Base-by-base conservation (phyloP, 1,140 invertebrate species). In the Drosophila yakuba region DNA sequence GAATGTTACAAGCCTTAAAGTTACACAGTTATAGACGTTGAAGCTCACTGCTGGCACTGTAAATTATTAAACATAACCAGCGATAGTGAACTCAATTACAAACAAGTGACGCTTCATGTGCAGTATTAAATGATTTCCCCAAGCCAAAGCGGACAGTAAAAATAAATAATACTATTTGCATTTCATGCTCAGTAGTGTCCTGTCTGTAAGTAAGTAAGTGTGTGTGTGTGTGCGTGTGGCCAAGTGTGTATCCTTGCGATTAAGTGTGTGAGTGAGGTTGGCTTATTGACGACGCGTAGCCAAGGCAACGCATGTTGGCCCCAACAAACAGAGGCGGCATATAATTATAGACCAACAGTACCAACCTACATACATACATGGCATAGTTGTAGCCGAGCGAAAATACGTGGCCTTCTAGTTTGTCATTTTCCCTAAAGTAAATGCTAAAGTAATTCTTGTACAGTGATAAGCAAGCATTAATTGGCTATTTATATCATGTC, bases 151-250 rank as follows among this genome's bases (percentile, higher is more conserved):
- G 69, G 58, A 50, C 47, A 80, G 48, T 63, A 68, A 88, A 88
- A 86, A 88, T 82, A 86, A 69, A 80, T 79, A 86, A 88, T 88
- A 88, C 73, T 81, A 88, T 83, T 86, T 82, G 66, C 83, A 73
- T 88, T 68, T 82, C 55, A 61, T 76, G 56, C 48, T 35, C 63
- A 41, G 44, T 66, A 43, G 44, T 64, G 64, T 68, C 36, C 67
- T 71, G 52, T 71, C 48, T 67, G 12, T 25, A 23, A 8, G 20
- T 47, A 36, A 45, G n/a, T 4, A 20, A 41, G 41, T 56, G 38
- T n/a, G 39, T 52, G 51, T 43, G 39, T 8, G 41, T 43, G 36
- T 56, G 38, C 25, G 35, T 54, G 38, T 15, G 43, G 44, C 48
- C 69, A 36, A 60, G 61, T 60, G 60, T 66, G 38, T 68, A 66